Evolutionary conservation across 2,113 vertebrate genomes (phyloP).

Genomic region (Podocnemis expansa): DNA sequence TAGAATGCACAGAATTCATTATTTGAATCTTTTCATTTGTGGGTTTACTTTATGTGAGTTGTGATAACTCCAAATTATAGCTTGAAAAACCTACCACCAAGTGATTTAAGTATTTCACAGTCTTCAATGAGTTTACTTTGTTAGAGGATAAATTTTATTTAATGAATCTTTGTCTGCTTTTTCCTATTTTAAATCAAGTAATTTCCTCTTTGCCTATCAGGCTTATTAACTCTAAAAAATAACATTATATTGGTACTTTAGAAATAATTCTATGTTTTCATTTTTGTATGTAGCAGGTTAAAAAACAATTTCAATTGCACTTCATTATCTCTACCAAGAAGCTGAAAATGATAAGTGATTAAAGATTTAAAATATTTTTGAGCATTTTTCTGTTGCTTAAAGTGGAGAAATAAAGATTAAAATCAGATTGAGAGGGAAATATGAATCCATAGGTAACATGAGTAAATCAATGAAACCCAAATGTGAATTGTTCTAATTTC

Average conservation of each 20-base stretch:
- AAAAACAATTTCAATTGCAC: slow-evolving; percentile 46
- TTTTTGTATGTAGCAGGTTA: slow-evolving; percentile 31
- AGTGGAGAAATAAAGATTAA: neutral
- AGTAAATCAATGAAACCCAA: neutral
- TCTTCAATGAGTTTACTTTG: slow-evolving; percentile 17
- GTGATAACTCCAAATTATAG: neutral
- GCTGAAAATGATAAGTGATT: slow-evolving; percentile 48
- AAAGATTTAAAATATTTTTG: slow-evolving; percentile 44
- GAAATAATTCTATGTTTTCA: neutral
- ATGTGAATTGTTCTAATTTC: neutral
- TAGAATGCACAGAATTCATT: neutral
- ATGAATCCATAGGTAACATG: neutral
- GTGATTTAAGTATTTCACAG: slow-evolving; percentile 23
- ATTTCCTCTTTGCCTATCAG: slow-evolving; percentile 32
- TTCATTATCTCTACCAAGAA: slow-evolving; percentile 53
- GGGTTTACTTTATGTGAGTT: neutral
- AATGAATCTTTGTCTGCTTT: slow-evolving; percentile 5
- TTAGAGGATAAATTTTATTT: neutral
- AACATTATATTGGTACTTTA: slow-evolving; percentile 20
- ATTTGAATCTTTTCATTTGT: neutral
- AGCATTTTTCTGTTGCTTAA: neutral
- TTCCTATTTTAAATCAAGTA: slow-evolving; percentile 26
- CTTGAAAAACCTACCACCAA: neutral
- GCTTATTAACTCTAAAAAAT: slow-evolving; percentile 54
- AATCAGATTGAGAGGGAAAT: neutral